These are phyloP conservation scores for Drosophila persimilis DNA, from an alignment of 1,140 invertebrate genomes.

Conservation along the genomic window DNA sequence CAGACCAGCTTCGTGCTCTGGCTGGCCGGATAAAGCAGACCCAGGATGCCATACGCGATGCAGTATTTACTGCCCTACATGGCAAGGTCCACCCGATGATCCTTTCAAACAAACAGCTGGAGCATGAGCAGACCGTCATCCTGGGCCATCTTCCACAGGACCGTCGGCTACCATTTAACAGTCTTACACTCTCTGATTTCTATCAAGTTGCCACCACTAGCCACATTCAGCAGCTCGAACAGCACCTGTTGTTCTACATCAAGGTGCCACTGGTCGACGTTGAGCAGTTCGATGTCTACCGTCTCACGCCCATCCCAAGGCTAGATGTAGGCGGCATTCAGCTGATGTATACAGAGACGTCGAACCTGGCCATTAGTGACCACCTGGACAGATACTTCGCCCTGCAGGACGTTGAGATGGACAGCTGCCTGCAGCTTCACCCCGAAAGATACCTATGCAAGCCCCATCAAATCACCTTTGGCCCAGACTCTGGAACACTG, in stretches of 20 bases:
- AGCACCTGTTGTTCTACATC: constrained; percentile 13
- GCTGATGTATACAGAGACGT: constrained; percentile 17
- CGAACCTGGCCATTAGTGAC: constrained; percentile 19
- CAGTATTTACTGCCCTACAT: not conserved
- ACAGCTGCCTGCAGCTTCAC: constrained; percentile 12
- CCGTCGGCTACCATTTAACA: constrained; percentile 6
- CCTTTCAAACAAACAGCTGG: constrained; percentile 13
- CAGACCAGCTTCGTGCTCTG: not conserved
- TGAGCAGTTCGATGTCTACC: constrained; percentile 25
- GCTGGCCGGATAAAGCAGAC: not conserved
- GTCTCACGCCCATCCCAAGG: constrained; percentile 23
- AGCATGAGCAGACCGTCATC: not conserved
- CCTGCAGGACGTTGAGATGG: not conserved
- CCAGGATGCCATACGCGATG: constrained; percentile 10
- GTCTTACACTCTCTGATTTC: not conserved
- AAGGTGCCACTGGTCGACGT: constrained; percentile 14
- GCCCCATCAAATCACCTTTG: constrained; percentile 7
- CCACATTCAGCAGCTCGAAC: not conserved
- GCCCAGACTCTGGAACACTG: not conserved
- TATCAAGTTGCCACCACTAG: constrained; percentile 8
- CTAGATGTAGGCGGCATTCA: constrained; percentile 6
- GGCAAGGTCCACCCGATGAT: not conserved
- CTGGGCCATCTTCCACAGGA: constrained; percentile 1
- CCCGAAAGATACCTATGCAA: constrained; percentile 11
- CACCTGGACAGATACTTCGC: constrained; percentile 25